These are phyloP conservation scores for Amphiprion ocellaris DNA, from an alignment of 2,113 vertebrate genomes.

Conservation along the genomic window DNA sequence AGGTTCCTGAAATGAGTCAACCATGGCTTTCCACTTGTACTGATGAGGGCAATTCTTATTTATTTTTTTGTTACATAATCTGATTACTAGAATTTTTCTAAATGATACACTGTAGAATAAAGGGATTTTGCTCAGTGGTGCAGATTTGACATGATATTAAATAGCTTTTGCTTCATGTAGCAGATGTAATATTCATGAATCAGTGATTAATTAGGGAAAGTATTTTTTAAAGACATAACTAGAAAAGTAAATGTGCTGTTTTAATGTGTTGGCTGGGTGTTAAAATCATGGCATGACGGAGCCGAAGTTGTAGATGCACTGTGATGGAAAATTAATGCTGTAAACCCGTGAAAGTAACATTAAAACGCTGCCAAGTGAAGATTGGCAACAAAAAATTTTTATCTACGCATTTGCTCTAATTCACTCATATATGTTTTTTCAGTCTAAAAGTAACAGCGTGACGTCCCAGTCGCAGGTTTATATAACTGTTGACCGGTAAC, in stretches of 20 bases:
- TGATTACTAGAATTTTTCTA: too few species aligned
- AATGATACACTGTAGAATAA: too few species aligned
- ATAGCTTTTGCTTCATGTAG: too few species aligned
- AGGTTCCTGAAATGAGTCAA: too few species aligned
- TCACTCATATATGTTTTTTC: neutral
- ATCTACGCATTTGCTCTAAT: constrained; percentile 8
- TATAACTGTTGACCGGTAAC: constrained; percentile 26
- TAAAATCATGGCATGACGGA: neutral
- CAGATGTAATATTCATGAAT: too few species aligned
- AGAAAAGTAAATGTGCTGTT: neutral
- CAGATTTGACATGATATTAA: too few species aligned
- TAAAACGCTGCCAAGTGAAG: constrained; percentile 4
- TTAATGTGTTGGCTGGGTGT: neutral
- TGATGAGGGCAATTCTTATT: too few species aligned
- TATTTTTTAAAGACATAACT: too few species aligned
- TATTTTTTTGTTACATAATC: too few species aligned
- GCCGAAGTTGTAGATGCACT: constrained; percentile 8
- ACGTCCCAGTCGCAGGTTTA: constrained; percentile 4
- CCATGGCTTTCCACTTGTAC: too few species aligned
- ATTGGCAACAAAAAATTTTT: neutral
- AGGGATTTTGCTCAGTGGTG: too few species aligned
- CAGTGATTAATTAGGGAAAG: neutral
- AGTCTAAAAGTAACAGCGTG: neutral
- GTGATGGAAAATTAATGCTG: constrained; percentile 2
- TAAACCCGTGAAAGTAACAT: constrained; percentile 23